Evolutionary conservation across 2,113 vertebrate genomes (phyloP).

Genomic region (Rhinoderma darwinii): DNA sequence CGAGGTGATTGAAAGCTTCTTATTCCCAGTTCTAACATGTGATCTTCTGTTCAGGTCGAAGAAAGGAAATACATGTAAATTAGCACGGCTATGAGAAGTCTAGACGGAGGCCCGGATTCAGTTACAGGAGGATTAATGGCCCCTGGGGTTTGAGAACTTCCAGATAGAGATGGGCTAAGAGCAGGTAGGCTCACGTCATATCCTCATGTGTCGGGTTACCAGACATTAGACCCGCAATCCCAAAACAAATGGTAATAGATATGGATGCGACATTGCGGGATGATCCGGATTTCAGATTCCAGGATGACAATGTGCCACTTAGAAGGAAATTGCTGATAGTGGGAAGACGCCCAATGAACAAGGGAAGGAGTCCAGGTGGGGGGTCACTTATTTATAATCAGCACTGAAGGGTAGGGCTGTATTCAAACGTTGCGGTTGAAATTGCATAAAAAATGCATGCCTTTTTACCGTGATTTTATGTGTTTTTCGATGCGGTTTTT

Average conservation of each 20-base stretch:
- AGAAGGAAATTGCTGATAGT: background rate
- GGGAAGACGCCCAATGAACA: background rate
- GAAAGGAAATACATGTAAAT: constrained; percentile 39
- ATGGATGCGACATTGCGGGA: background rate
- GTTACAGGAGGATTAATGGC: constrained; percentile 46
- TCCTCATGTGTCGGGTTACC: background rate
- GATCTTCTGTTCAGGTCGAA: constrained; percentile 58
- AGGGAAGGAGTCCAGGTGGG: background rate
- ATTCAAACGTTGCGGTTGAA: too few relatives aligned
- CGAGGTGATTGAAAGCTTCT: constrained; percentile 59
- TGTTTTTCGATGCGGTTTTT: too few relatives aligned
- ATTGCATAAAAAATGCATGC: too few relatives aligned
- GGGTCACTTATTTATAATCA: background rate
- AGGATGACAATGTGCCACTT: background rate
- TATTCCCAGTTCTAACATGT: constrained; percentile 56
- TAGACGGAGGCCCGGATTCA: constrained; percentile 61
- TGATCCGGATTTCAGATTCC: background rate
- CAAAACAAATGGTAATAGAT: constrained; percentile 27
- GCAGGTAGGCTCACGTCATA: constrained; percentile 37
- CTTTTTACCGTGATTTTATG: too few relatives aligned
- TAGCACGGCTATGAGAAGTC: constrained; percentile 60
- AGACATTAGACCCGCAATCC: background rate
- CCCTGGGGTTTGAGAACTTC: background rate
- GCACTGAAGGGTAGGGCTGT: too few relatives aligned
- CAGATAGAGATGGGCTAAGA: constrained; percentile 43